These are phyloP conservation scores for Erannis defoliaria DNA, from an alignment of 2,888 invertebrate genomes.

Conservation along the genomic window DNA sequence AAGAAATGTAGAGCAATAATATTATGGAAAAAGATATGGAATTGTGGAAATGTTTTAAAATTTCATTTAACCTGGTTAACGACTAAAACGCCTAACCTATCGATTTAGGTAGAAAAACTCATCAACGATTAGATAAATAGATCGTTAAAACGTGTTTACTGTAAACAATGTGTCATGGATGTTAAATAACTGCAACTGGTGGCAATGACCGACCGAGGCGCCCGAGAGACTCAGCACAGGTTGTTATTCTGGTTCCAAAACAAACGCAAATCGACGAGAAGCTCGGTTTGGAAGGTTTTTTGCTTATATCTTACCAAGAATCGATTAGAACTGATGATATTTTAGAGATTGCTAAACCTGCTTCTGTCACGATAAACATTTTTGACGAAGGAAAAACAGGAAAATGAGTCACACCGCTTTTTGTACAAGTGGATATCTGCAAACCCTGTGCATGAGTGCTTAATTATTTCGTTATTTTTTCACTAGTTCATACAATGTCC, in stretches of 20 bases:
- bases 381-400: slow-evolving; percentile 16
- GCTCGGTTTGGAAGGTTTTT: slow-evolving; percentile 43
- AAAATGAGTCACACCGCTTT: slow-evolving; percentile 20
- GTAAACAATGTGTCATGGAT: slow-evolving; percentile 71
- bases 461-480: neutral
- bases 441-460: neutral
- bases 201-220: slow-evolving; percentile 80
- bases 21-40: neutral
- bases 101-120: slow-evolving; percentile 35
- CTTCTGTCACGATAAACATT: neutral
- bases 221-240: slow-evolving; percentile 59
- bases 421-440: neutral
- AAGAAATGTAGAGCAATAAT: neutral
- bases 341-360: slow-evolving; percentile 35
- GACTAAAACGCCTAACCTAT: slow-evolving; percentile 30
- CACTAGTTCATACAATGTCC: no score
- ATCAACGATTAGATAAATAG: slow-evolving; percentile 57
- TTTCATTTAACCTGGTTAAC: slow-evolving; percentile 13
- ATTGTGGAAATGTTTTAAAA: neutral
- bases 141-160: slow-evolving; percentile 72
- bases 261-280: slow-evolving; percentile 54
- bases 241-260: slow-evolving; percentile 79
- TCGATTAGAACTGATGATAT: slow-evolving; percentile 38
- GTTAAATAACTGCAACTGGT: slow-evolving; percentile 82
- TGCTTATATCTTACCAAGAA: slow-evolving; percentile 42